Percentiles rank a stretch among this genome's conserved stretches.
These are phyloP conservation scores for Falco peregrinus DNA, from an alignment of 2,797 vertebrate genomes.

Conservation along the genomic window DNA sequence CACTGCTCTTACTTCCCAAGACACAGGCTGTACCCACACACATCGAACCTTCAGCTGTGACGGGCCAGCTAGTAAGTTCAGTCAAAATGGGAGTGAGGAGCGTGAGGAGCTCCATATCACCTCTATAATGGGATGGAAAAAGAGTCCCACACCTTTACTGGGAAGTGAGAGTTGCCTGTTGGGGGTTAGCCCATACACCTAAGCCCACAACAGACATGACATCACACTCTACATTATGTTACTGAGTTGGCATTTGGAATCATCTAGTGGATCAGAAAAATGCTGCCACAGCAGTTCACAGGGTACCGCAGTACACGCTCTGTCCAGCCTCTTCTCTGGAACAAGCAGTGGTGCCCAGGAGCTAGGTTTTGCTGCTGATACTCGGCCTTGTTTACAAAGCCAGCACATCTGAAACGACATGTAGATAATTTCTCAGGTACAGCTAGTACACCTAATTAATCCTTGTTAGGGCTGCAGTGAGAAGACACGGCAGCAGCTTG, in stretches of 20 bases:
- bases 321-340: not conserved
- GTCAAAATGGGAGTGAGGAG: not conserved
- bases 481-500: not conserved
- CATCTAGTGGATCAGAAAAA: not conserved
- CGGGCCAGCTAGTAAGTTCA: not conserved
- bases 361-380: not conserved
- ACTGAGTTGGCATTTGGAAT: constrained; percentile 27
- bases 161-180: not conserved
- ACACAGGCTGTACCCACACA: not conserved
- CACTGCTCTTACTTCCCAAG: not conserved
- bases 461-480: not conserved
- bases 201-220: not conserved
- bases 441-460: not conserved
- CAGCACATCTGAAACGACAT: not conserved
- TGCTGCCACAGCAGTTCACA: not conserved
- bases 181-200: not conserved
- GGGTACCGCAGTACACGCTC: not conserved
- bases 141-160: not conserved
- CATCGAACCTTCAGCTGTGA: rapidly evolving
- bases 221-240: not conserved
- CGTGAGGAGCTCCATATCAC: rapidly evolving
- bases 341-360: not conserved
- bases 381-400: not conserved
- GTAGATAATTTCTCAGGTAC: not conserved
- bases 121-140: not conserved